Conservation (phyloP, 1,140 invertebrate genomes). For the Drosophila insularis region DNA sequence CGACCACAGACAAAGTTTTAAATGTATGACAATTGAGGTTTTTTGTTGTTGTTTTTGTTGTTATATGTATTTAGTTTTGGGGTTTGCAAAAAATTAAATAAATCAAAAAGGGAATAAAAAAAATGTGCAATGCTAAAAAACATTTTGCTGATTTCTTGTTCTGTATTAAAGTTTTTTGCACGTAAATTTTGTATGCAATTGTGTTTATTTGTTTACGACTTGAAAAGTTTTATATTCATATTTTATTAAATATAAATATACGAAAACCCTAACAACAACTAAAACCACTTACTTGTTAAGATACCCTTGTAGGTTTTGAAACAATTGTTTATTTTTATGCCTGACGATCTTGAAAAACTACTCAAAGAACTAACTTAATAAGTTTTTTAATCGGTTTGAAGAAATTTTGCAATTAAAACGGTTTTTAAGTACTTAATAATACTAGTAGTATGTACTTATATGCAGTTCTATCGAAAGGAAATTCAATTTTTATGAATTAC, state of each 20-base stretch:
- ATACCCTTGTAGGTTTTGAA: too few relatives aligned
- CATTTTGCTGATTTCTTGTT: conserved; percentile 25
- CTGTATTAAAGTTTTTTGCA: conserved; percentile 37
- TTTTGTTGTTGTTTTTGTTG: conserved; percentile 21
- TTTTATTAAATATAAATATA: background rate
- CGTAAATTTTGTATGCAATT: conserved; percentile 41
- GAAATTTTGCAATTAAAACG: too few relatives aligned
- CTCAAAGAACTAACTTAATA: too few relatives aligned
- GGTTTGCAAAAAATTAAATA: conserved; percentile 44
- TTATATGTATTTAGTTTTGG: conserved; percentile 2
- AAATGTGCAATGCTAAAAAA: conserved; percentile 34
- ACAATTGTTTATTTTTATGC: too few relatives aligned
- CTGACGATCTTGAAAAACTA: too few relatives aligned
- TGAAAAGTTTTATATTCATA: conserved; percentile 31
- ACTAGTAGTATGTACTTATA: too few relatives aligned
- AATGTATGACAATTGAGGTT: conserved; percentile 47
- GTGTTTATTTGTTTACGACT: conserved; percentile 55
- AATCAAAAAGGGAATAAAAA: conserved; percentile 48
- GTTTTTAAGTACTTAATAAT: too few relatives aligned
- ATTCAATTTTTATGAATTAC: too few relatives aligned
- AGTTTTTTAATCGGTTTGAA: too few relatives aligned
- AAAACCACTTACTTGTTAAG: background rate
- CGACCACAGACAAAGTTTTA: conserved; percentile 50
- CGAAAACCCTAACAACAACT: background rate
- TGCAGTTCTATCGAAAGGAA: too few relatives aligned